A percentile compares a stretch with the other conserved stretches of the same genome.
Evolutionary conservation across 1,140 invertebrate species (phyloP).

Genomic region (Zaprionus ghesquierei): DNA sequence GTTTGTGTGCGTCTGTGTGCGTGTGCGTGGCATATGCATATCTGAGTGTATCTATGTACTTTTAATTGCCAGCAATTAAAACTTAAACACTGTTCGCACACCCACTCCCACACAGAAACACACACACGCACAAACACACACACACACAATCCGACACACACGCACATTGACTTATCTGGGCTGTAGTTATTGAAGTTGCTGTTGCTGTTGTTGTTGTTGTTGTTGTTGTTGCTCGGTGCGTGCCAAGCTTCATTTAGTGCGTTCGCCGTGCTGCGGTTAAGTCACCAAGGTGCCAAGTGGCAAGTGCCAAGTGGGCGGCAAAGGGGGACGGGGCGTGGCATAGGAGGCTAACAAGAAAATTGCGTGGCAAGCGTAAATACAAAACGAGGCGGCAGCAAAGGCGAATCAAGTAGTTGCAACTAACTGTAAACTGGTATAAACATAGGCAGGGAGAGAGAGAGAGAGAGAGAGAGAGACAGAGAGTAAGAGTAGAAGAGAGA

Average conservation of each 20-base stretch:
- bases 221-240: constrained; percentile 63
- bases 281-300: constrained; percentile 76
- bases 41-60: constrained; percentile 59
- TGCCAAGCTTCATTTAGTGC: constrained; percentile 72
- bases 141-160: too few relatives aligned
- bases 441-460: not conserved
- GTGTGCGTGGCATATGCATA: constrained; percentile 54
- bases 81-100: constrained; percentile 66
- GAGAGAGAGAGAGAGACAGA: not conserved
- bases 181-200: constrained; percentile 11
- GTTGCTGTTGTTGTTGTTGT: constrained; percentile 14
- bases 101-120: constrained; percentile 9
- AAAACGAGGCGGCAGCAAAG: too few relatives aligned
- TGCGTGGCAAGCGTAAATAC: constrained; percentile 69
- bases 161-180: not conserved
- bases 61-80: constrained; percentile 82
- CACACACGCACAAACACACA: too few relatives aligned
- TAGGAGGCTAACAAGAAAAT: constrained; percentile 69
- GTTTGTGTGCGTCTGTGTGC: not conserved
- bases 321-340: constrained; percentile 10
- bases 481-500: not conserved
- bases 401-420: constrained; percentile 23
- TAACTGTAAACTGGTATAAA: constrained; percentile 11
- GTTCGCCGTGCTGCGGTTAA: constrained; percentile 63
- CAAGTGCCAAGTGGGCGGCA: constrained; percentile 19